phyloP scores from a whole-genome alignment of 2,797 vertebrate species.

The Ctenopoma kingsleyae region DNA sequence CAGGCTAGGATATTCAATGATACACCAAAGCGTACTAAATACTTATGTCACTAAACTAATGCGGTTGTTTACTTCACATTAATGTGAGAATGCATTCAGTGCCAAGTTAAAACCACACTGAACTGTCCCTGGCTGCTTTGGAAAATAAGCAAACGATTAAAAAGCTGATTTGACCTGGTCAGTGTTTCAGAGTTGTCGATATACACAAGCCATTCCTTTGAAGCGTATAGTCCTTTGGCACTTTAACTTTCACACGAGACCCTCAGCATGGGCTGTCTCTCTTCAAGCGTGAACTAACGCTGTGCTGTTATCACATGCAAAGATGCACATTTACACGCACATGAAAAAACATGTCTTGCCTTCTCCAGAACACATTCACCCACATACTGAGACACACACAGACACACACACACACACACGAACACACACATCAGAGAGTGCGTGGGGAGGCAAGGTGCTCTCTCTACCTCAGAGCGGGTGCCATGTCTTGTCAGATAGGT shows the following conservation, averaged over 20 bases:
- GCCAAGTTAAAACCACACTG: background rate
- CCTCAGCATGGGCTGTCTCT: conserved; percentile 34
- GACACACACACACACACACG: background rate
- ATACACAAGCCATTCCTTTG: background rate
- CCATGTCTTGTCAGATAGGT: conserved; percentile 79
- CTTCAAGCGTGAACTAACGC: conserved; percentile 25
- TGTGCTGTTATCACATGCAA: conserved; percentile 25
- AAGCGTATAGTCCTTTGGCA: conserved; percentile 36
- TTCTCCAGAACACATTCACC: conserved; percentile 10
- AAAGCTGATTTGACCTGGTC: conserved; percentile 43
- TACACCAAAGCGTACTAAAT: conserved; percentile 27
- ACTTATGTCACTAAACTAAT: conserved; percentile 16
- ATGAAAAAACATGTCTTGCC: conserved; percentile 36
- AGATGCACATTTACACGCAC: conserved; percentile 40
- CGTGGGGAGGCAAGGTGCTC: conserved; percentile 52
- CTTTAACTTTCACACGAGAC: conserved; percentile 50
- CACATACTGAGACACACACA: background rate
- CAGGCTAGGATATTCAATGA: background rate
- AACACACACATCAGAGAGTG: conserved; percentile 14
- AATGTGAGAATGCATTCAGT: conserved; percentile 1
- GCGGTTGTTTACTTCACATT: conserved; percentile 7
- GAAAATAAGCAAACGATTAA: conserved; percentile 44
- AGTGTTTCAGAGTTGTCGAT: conserved; percentile 22
- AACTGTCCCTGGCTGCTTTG: background rate
- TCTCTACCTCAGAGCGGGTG: conserved; percentile 55